Base-by-base conservation (phyloP, 2,797 vertebrate species). In the Rhabdomys pumilio region DNA sequence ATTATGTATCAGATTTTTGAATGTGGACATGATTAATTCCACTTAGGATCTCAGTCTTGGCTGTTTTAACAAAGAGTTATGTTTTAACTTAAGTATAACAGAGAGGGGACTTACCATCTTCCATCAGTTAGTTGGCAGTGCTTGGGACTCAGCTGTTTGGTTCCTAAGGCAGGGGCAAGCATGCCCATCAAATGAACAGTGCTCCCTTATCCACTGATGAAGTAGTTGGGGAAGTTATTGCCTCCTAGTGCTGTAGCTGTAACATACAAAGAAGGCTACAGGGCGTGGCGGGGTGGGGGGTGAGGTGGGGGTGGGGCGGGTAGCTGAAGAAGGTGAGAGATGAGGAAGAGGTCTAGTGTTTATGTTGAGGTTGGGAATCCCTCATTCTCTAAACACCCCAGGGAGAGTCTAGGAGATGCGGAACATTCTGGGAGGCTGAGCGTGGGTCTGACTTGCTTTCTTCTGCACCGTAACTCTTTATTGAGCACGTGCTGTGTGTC, bases 1-100 rank as follows among this genome's bases (percentile, higher is more conserved):
- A 97, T 97, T 97, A 97, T 97, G 87, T 96, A 96, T 97, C 96
- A 96, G 96, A 96, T 96, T 97, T 97, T 97, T 94, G 97, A 98
- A 97, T 65, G 83, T 95, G 80, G 94, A 94, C 95, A 94, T 98
- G 97, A 98, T 98, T 97, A 96, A 98, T 98, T 94, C 82, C 75
- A 61, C 96, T 95, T 96, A 93, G 84, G 89, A 92, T 96, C 96
- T 94, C 69, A 14, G 26, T 91, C 90, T 94, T 96, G 91, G 85
- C 97, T 93, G 75, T 92, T 96, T 95, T 96, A 95, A 97, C 79
- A 65, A 85, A 93, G 97, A 96, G 53, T 97, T 97, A 84, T 95
- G 90, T 96, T 97, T 96, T 96, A 96, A 95, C 93, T 96, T 95
- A 94, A 81, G 83, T 17, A 55, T 93, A 93, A 93, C 82, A 15